These are phyloP conservation scores for Cremastinae sp. DNA, from an alignment of 2,888 invertebrate species.

Conservation along the genomic window DNA sequence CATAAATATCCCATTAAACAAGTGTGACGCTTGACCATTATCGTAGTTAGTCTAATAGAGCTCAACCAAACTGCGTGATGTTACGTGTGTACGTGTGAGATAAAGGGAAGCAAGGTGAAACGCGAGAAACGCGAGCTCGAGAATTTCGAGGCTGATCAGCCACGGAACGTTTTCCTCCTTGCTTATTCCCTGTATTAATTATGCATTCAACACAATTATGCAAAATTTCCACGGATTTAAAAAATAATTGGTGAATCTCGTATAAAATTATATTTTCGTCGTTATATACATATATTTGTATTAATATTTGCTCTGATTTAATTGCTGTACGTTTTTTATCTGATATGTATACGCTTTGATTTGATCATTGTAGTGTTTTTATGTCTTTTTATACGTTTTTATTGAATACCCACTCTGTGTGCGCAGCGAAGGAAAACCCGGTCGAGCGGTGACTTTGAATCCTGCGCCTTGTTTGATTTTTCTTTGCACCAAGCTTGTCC, in stretches of 20 bases:
- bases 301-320: too few relatives aligned
- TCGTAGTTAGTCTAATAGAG: conserved; percentile 52
- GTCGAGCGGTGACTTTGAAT: conserved; percentile 80
- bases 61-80: conserved; percentile 35
- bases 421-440: conserved; percentile 79
- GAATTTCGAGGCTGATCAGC: conserved; percentile 47
- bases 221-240: neutral
- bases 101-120: conserved; percentile 37
- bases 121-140: conserved; percentile 13
- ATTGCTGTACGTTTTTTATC: too few relatives aligned
- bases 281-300: too few relatives aligned
- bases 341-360: too few relatives aligned
- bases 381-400: neutral
- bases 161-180: conserved; percentile 18
- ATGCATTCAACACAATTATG: conserved; percentile 19
- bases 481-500: conserved; percentile 80
- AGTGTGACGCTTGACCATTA: conserved; percentile 56
- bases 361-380: neutral
- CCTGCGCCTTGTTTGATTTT: conserved; percentile 76
- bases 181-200: conserved; percentile 15
- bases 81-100: conserved; percentile 33
- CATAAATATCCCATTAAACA: conserved; percentile 35
- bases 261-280: too few relatives aligned
- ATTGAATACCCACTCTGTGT: conserved; percentile 74
- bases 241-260: neutral